Percentiles rank a stretch among this genome's conserved stretches.
phyloP scores from a whole-genome alignment of 2,113 vertebrate genomes.

The Xyrauchen texanus region DNA sequence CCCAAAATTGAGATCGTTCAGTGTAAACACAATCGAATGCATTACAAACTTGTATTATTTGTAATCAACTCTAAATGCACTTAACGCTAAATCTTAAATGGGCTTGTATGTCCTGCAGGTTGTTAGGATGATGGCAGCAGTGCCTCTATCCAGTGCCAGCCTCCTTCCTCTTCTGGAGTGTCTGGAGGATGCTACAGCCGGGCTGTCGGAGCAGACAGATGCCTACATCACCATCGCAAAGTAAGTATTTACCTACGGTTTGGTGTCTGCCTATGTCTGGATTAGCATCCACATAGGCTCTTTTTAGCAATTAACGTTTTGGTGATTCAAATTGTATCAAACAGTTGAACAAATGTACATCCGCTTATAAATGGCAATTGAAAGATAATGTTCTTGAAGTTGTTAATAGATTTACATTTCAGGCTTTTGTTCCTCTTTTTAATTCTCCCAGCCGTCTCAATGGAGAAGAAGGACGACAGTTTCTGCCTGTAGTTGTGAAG shows the following conservation, averaged over 20 bases:
- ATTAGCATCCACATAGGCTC: too few species aligned
- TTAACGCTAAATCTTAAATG: background rate
- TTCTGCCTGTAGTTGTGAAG: slow-evolving; percentile 78
- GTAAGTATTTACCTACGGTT: slow-evolving; percentile 64
- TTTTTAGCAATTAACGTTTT: too few species aligned
- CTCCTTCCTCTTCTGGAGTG: slow-evolving; percentile 82
- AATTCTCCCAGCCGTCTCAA: slow-evolving; percentile 82
- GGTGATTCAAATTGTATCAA: too few species aligned
- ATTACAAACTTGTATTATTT: too few species aligned
- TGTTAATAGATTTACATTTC: too few species aligned
- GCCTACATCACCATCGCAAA: slow-evolving; percentile 87
- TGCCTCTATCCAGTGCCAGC: slow-evolving; percentile 62
- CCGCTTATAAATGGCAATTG: background rate
- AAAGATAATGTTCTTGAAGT: background rate
- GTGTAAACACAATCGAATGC: too few species aligned
- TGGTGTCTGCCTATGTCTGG: too few species aligned
- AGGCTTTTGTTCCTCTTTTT: background rate
- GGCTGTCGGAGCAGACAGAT: slow-evolving; percentile 81
- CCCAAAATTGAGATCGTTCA: too few species aligned
- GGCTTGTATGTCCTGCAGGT: slow-evolving; percentile 33
- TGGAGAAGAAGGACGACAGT: slow-evolving; percentile 85
- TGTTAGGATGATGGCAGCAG: slow-evolving; percentile 76
- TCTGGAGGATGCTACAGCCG: slow-evolving; percentile 77
- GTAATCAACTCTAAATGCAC: too few species aligned
- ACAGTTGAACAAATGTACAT: too few species aligned